Evolutionary conservation across 2,888 invertebrate species (phyloP).

Genomic region (Spisula solida): DNA sequence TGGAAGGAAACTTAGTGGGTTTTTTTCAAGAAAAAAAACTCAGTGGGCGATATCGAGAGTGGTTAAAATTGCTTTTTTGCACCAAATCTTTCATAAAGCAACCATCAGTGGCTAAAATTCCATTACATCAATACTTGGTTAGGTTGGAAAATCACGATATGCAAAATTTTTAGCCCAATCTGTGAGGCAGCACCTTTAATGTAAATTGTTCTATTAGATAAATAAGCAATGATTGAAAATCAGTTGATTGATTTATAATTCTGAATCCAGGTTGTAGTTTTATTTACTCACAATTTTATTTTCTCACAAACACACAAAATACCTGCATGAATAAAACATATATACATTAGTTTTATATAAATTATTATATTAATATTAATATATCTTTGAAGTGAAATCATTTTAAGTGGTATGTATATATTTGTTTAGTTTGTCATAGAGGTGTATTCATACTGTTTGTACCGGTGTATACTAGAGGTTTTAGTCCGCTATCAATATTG

Average conservation of each 20-base stretch:
- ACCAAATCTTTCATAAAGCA: no score
- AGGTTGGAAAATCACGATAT: no score
- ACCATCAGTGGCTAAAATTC: no score
- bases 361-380: not conserved
- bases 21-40: no score
- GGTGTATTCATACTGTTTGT: not conserved
- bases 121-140: no score
- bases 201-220: not conserved
- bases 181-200: no score
- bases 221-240: not conserved
- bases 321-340: not conserved
- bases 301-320: not conserved
- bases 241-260: not conserved
- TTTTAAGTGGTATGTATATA: not conserved
- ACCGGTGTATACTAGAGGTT: not conserved
- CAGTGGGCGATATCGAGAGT: no score
- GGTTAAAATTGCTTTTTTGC: no score
- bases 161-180: no score
- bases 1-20: no score
- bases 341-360: not conserved
- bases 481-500: conserved; percentile 23
- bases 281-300: not conserved
- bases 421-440: not conserved
- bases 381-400: not conserved
- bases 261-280: not conserved